Evolutionary conservation across 2,797 vertebrate species (phyloP), one percentile per base, ranked within the genome.

Genomic region (Glossophaga mutica): DNA sequence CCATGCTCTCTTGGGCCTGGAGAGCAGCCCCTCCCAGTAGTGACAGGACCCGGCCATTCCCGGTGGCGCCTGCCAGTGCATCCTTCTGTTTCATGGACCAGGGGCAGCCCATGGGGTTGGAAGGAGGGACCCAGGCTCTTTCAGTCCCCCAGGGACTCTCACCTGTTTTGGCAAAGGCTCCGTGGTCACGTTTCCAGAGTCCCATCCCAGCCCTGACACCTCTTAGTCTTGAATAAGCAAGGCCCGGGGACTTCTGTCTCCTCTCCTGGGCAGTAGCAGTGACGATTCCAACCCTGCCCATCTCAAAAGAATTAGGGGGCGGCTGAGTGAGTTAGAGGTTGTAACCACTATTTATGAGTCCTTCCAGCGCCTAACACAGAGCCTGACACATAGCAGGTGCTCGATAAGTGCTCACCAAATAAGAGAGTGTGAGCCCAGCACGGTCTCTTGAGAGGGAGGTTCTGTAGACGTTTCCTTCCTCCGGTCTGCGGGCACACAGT

Each of bases 121-220:
- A 83, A 91, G 81, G 57, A 76, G 65, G 67, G 83, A 79, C 44
- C 86, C 10, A 44, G 92, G 42, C 48, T 68, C 39, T 55, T 88
- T 29, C 24, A 7, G 62, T 65, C 39, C 71, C 87, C 46, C 42
- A 34, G 42, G 37, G 50, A 70, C 48, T 22, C 73, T 94, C 85
- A 71, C 93, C 94, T 95, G 5, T 86, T 88, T 83, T 96, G 96
- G 79, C 94, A 83, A 42, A 77, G 83, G 57, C 50, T 86, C 85
- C 48, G 68, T 70, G 62, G 39, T 73, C 89, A 88, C 1, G 0
- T 74, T 95, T 94, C 82, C 3, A 3, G 83, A n/a, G 44, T 42
- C 10, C 70, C 3, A 0, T 73, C 85, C 59, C 70, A 89, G 42
- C 55, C 42, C 21, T 0, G 44, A 90, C 39, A 42, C 65, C 37